A percentile compares a stretch with the other conserved stretches of the same genome.
Evolutionary conservation across 2,797 vertebrate species (phyloP).

Genomic region (Oryzias dopingdopingensis): DNA sequence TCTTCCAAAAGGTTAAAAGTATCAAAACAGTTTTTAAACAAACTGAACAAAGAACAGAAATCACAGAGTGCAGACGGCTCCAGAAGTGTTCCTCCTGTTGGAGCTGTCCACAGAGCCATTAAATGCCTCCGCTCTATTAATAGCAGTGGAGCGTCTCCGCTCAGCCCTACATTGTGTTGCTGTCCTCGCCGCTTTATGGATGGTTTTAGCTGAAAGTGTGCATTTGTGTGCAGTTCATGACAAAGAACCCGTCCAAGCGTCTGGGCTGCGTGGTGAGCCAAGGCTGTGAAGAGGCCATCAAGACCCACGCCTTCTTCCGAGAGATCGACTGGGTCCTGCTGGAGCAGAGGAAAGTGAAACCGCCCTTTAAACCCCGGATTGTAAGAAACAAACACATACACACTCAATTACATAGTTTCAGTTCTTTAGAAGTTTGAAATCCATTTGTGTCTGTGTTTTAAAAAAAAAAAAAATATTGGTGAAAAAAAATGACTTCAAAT

Average conservation of each 20-base stretch:
- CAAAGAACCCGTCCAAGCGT: conserved; percentile 95
- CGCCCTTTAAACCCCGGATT: conserved; percentile 97
- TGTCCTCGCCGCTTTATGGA: conserved; percentile 20
- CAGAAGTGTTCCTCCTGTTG: conserved; percentile 26
- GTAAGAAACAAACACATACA: conserved; percentile 77
- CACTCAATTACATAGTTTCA: not conserved
- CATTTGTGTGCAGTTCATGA: conserved; percentile 88
- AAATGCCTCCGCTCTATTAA: conserved; percentile 47
- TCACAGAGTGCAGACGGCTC: not conserved
- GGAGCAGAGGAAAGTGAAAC: conserved; percentile 96
- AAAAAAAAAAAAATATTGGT: too few species aligned
- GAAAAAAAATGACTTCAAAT: too few species aligned
- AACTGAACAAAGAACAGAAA: too few species aligned
- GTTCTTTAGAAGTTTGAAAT: too few species aligned
- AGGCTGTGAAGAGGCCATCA: conserved; percentile 94
- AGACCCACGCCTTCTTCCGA: conserved; percentile 95
- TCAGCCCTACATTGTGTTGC: conserved; percentile 12
- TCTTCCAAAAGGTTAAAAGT: too few species aligned
- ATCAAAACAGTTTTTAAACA: too few species aligned
- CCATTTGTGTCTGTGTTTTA: too few species aligned
- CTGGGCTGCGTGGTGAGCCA: conserved; percentile 93
- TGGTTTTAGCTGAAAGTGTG: conserved; percentile 8
- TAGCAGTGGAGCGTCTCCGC: conserved; percentile 32
- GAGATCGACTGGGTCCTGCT: conserved; percentile 98
- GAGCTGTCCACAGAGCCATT: conserved; percentile 37